Base-by-base conservation (phyloP, 1,140 invertebrate species). In the Halesus radiatus region DNA sequence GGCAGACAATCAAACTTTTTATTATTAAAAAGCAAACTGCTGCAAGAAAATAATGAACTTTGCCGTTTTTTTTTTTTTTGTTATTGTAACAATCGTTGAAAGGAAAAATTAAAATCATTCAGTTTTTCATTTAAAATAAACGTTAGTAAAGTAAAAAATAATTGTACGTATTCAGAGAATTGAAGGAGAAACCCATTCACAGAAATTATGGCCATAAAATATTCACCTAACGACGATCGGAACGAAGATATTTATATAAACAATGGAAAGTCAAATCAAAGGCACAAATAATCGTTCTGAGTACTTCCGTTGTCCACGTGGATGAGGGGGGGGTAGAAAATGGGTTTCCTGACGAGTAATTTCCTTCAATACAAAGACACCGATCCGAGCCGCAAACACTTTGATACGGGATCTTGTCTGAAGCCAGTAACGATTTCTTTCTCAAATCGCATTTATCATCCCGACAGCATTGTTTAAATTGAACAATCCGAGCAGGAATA, bases 381-480 rank as follows among this genome's bases (percentile, higher is more conserved):
- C 32, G 45, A 72, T 20, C 45, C 45, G 7, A 18, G n/a, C 32
- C 32, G 45, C 45, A 72, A 72, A 72, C 68, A 45, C 68, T 72
- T 72, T 72, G 45, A 52, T 50, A 52, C 68, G 68, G 45, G 68
- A 72, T 72, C 45, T 52, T 18, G 18, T 72, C 68, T 50, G 37
- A 72, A 45, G 68, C 32, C 4, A 50, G 45, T 5, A 72, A 22
- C 32, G 20, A 22, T 45, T 72, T 45, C 68, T 72, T 72, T 72
- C 68, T 50, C 45, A 52, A 23, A 20, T 72, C 68, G 18, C 68
- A 72, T 72, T 72, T 72, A 72, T 72, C 68, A 72, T 72, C 68
- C 45, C 32, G 68, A 50, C 68, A 72, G 68, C 68, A 72, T 72
- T 72, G 68, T 72, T 72, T 72, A 72, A 72, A 72, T 52, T 72